Evolutionary conservation across 2,888 invertebrate genomes (phyloP), one percentile per base, ranked within the genome.

Genomic region (Aporophyla lueneburgensis): DNA sequence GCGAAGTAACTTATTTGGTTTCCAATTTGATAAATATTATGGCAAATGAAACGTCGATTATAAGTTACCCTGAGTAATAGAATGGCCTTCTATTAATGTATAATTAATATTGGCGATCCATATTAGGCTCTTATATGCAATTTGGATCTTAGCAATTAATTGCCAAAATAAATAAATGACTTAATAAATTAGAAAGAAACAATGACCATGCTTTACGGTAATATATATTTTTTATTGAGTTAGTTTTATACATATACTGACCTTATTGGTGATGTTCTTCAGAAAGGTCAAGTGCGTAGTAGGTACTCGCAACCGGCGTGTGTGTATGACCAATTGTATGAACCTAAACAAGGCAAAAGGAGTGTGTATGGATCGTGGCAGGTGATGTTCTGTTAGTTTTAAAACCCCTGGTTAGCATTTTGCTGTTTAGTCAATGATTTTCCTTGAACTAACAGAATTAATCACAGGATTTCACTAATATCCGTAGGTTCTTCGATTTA

Each of bases 21-120:
- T 76, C 76, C 43, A 78, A 73, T 75, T 78, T 71, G 77, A 75
- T 66, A 80, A 86, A 85, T 75, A 68, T 83, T 59, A 79, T 77
- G 70, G 80, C 74, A 76, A 80, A 74, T 65, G 33, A 75, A 76
- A 81, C 61, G 10, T 80, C 58, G 51, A 61, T 61, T 70, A 33
- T 69, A 43, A 54, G 21, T 62, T 43, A 40, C 16, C n/a, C 4
- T 79, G 73, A 80, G 40, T 74, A 43, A 76, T 71, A 51, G 53
- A 61, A 12, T 71, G 71, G 68, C 70, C 63, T 82, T 72, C 46
- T 67, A 62, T 59, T 61, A 58, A 33, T 43, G 40, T 69, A 12
- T 78, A 62, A 74, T 72, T 73, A 79, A 75, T 79, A 83, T 75
- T 51, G 43, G 66, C 49, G n/a, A 54, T 12, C 70, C 58, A 68